Evolutionary conservation across 2,888 invertebrate species (phyloP).

Genomic region (Drosophila kanekoi): DNA sequence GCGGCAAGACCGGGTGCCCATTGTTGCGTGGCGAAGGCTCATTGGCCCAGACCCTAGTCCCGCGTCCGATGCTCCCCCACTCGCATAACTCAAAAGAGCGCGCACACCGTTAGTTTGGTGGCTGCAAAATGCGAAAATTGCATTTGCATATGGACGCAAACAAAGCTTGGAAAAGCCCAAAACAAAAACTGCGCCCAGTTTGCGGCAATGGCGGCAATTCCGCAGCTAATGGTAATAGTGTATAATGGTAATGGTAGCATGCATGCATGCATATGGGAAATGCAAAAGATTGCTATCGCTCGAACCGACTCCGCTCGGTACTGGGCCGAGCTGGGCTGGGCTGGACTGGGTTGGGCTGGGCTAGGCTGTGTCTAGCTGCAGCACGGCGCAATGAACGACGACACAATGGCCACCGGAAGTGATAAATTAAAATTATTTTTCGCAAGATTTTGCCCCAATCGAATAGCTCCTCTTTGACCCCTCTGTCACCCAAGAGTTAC

Average conservation of each 20-base stretch:
- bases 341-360: too few species aligned
- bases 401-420: constrained; percentile 80
- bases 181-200: constrained; percentile 68
- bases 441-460: constrained; percentile 75
- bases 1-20: constrained; percentile 49
- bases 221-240: constrained; percentile 43
- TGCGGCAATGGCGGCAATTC: constrained; percentile 50
- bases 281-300: constrained; percentile 74
- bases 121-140: constrained; percentile 71
- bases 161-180: constrained; percentile 59
- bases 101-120: constrained; percentile 78
- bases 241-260: constrained; percentile 59
- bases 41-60: constrained; percentile 60
- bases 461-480: constrained; percentile 18
- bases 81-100: constrained; percentile 81
- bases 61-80: constrained; percentile 13
- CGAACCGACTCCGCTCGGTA: constrained; percentile 24
- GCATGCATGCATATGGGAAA: constrained; percentile 79
- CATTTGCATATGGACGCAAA: constrained; percentile 78
- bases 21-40: constrained; percentile 77
- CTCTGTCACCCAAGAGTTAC: constrained; percentile 1
- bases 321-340: too few species aligned
- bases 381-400: constrained; percentile 63
- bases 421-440: constrained; percentile 82
- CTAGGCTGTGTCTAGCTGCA: constrained; percentile 26